Base-by-base conservation (phyloP, 2,888 invertebrate species). In the Hydropsyche betteni region DNA sequence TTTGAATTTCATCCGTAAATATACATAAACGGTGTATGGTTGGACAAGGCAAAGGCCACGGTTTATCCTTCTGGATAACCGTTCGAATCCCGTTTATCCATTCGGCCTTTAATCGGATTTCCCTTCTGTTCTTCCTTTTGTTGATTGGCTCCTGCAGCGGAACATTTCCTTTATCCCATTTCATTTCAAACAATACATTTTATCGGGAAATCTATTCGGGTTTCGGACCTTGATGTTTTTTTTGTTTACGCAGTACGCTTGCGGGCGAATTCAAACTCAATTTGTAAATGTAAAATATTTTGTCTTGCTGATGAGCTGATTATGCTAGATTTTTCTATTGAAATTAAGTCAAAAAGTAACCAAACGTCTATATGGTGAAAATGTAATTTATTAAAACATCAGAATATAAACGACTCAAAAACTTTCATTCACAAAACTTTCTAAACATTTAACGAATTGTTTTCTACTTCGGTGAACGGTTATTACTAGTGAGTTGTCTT, bases 31-130 rank as follows among this genome's bases (percentile, higher is more conserved):
- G 16, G n/a, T 53, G 71, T 12, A 12, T 55, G 69, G 36, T 12
- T 33, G 44, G 10, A 50, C 36, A 6, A 74, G 53, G 53, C 58
- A 68, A 68, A 52, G 50, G 68, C 50, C 16, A 52, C 51, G 55
- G 44, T 44, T 74, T 68, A 74, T 74, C 74, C 68, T 58, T 16
- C 24, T 55, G 68, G 74, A 69, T 74, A 51, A 24, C 58, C 53
- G 34, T 74, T 68, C 74, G 68, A 74, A 74, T 74, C 74, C 55
- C 52, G 68, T 68, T 74, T 69, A 74, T 74, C 68, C 68, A 14
- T 53, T 38, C 34, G 24, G 52, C 52, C 74, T 69, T 68, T 74
- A 74, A 74, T 74, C 74, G 74, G 52, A 68, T 74, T 74, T 74
- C 69, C 69, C 44, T 69, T 69, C 69, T 51, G 69, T 69, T 38